These are phyloP conservation scores for Thelaira solivaga DNA, from an alignment of 2,888 invertebrate species.

Conservation along the genomic window DNA sequence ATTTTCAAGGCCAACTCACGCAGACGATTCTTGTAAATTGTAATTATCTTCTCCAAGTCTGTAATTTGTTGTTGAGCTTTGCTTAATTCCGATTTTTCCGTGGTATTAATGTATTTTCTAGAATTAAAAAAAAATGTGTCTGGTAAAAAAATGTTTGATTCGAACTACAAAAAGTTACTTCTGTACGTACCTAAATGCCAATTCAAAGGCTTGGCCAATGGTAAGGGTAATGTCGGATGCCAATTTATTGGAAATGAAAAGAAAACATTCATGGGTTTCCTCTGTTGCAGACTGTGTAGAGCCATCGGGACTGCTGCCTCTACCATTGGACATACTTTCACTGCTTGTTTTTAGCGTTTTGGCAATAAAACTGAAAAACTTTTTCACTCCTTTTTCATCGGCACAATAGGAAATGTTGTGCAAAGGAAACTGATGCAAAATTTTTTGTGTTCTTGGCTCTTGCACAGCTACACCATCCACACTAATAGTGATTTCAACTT, in stretches of 20 bases:
- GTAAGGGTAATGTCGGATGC: conserved; percentile 98
- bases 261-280: conserved; percentile 95
- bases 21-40: conserved; percentile 88
- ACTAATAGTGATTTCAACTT: conserved; percentile 97
- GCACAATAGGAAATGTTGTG: conserved; percentile 99
- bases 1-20: conserved; percentile 80
- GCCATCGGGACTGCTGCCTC: conserved; percentile 58
- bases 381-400: conserved; percentile 98
- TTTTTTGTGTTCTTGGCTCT: conserved; percentile 86
- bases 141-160: no score
- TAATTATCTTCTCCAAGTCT: conserved; percentile 90
- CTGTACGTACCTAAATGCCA: conserved; percentile 97
- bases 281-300: conserved; percentile 76
- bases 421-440: conserved; percentile 95
- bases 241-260: conserved; percentile 97
- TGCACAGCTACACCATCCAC: conserved; percentile 96
- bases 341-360: conserved; percentile 70
- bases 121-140: no score
- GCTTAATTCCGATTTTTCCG: conserved; percentile 92
- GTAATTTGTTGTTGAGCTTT: conserved; percentile 93
- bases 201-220: conserved; percentile 98
- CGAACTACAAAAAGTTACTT: no score
- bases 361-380: conserved; percentile 85
- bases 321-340: conserved; percentile 56
- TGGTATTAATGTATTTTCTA: conserved; percentile 93